Evolutionary conservation across 2,888 invertebrate species (phyloP).

Genomic region (Mimas tiliae): DNA sequence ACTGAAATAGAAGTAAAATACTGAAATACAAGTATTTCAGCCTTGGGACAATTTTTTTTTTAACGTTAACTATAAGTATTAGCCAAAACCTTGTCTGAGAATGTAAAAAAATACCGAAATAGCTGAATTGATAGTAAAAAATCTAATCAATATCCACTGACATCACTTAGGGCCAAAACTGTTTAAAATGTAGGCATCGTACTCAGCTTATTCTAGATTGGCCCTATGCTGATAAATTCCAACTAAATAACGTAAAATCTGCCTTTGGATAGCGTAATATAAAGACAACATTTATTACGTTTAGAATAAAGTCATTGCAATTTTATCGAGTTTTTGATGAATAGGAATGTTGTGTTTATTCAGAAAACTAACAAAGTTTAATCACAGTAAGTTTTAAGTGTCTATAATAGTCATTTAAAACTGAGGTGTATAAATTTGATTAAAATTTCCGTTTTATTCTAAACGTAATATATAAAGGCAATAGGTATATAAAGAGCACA

Average conservation of each 20-base stretch:
- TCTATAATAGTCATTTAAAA: not conserved
- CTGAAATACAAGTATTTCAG: not conserved
- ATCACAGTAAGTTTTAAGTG: too few relatives aligned
- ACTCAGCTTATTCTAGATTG: conserved; percentile 62
- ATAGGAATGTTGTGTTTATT: not conserved
- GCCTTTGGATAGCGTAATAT: conserved; percentile 1
- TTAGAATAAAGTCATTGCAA: conserved; percentile 1
- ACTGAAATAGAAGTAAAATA: not conserved
- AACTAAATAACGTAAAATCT: conserved; percentile 58
- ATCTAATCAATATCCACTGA: conserved; percentile 49
- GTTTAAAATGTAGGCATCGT: conserved; percentile 55
- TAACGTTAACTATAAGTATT: conserved; percentile 10
- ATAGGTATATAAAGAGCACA: conserved; percentile 28
- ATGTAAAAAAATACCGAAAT: not conserved
- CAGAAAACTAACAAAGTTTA: not conserved
- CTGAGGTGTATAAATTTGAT: not conserved
- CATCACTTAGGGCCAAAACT: conserved; percentile 51
- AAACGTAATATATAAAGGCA: conserved; percentile 33
- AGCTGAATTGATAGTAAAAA: conserved; percentile 36
- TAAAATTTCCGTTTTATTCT: not conserved
- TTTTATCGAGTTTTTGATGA: not conserved
- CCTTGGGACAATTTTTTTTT: not conserved
- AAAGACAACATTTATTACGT: conserved; percentile 5
- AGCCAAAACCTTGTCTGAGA: not conserved
- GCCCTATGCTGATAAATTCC: conserved; percentile 71